Base-by-base conservation (phyloP, 1,140 invertebrate genomes). In the Lepidotrigona ventralis region DNA sequence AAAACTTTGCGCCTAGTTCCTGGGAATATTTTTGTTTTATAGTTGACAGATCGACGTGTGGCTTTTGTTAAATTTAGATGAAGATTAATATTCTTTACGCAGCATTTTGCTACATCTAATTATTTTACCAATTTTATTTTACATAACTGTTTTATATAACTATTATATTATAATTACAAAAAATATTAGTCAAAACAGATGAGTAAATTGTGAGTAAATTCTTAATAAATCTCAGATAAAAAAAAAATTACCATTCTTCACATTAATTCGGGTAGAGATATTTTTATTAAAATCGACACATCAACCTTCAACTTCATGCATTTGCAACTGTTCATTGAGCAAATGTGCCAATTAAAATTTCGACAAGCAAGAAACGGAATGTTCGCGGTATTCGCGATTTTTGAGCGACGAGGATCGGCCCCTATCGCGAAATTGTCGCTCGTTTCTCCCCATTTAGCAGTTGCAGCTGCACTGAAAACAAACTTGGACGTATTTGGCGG, bases 401-500 rank as follows among this genome's bases (percentile, higher is more conserved):
- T 76, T n/a, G 51, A 60, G 9, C 68, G 15, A 60, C 79, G 71
- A 53, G 6, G 9, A 60, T n/a, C 29, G 19, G 46, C 53, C 19
- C 53, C 39, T 51, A 23, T 39, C 75, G 75, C 51, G 66, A 78
- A 69, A 77, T 76, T 75, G 53, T 5, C 1, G 14, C 53, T n/a
- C 66, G 76, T 73, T 84, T 80, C 72, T 74, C 63, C 63, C 46
- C 71, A 63, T 84, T 84, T 84, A 84, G 79, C 33, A 54, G 26
- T 33, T 51, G 83, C 83, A 81, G 79, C 79, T 81, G 83, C 79
- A 33, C 69, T 64, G 26, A 53, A 84, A 74, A 60, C 78, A 72
- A 84, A 79, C 54, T 66, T 81, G 70, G 54, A 84, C 83, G 83
- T 84, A 84, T 84, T 84, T 81, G 83, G 83, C 56, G n/a, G 70